These are phyloP conservation scores for Chrysina gloriosa DNA, from an alignment of 2,888 invertebrate genomes.

Conservation along the genomic window DNA sequence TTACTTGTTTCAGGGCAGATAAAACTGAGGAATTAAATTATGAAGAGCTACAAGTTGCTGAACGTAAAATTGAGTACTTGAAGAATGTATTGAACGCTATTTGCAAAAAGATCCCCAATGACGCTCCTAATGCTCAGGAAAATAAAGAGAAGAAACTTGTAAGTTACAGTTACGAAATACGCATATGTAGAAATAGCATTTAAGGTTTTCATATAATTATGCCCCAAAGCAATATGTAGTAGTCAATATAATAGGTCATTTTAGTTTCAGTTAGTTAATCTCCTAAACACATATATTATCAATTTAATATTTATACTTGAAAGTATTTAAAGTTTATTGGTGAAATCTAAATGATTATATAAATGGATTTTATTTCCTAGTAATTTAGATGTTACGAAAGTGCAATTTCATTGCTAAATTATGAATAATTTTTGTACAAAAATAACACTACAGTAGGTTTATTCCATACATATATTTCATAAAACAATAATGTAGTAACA, in stretches of 20 bases:
- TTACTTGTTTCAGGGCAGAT: constrained; percentile 74
- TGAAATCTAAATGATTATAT: constrained; percentile 7
- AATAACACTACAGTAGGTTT: neutral
- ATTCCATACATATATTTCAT: neutral
- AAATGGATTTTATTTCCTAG: neutral
- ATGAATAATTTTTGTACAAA: neutral
- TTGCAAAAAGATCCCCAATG: constrained; percentile 71
- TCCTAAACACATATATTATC: neutral
- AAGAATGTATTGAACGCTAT: constrained; percentile 76
- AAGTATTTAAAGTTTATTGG: neutral
- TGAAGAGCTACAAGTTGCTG: constrained; percentile 85
- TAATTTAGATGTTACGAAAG: neutral
- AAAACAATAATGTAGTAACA: neutral
- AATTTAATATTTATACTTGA: neutral
- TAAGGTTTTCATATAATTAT: too few species aligned
- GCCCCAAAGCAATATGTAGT: too few species aligned
- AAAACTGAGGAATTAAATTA: constrained; percentile 82
- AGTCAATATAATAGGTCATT: too few species aligned
- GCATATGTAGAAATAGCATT: neutral
- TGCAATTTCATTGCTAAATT: constrained; percentile 1
- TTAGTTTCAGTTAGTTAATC: neutral
- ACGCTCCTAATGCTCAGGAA: constrained; percentile 62
- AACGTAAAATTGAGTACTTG: constrained; percentile 84
- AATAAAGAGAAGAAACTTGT: constrained; percentile 70
- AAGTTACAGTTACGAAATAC: constrained; percentile 49